Evolutionary conservation across 2,797 vertebrate genomes (phyloP).

Genomic region (Malurus leucopterus): DNA sequence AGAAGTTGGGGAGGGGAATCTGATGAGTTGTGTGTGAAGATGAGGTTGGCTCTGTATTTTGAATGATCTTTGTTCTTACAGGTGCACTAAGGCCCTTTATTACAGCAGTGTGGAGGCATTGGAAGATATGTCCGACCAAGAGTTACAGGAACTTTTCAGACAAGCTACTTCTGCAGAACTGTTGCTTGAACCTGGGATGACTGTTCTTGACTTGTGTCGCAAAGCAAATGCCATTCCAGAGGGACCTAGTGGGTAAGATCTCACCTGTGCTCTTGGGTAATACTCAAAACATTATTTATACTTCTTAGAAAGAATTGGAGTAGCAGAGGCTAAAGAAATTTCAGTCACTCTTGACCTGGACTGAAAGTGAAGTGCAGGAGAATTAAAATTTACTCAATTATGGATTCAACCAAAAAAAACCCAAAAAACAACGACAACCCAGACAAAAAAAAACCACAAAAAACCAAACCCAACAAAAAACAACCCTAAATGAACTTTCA

Average conservation of each 20-base stretch:
- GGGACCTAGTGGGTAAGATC: slow-evolving; percentile 85
- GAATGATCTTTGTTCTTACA: slow-evolving; percentile 47
- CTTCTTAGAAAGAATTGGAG: not conserved
- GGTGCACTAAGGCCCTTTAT: slow-evolving; percentile 89
- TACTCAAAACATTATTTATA: not conserved
- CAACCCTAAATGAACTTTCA: not conserved
- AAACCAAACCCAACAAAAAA: too few species aligned
- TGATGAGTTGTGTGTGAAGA: not conserved
- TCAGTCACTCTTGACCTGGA: not conserved
- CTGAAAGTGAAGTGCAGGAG: not conserved
- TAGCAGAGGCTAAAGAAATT: not conserved
- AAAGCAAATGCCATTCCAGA: slow-evolving; percentile 83
- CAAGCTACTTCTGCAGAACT: slow-evolving; percentile 89
- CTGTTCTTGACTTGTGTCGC: slow-evolving; percentile 85
- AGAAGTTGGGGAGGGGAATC: not conserved
- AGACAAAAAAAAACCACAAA: not conserved
- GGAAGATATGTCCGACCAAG: slow-evolving; percentile 89
- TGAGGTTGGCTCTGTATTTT: not conserved
- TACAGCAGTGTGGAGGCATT: slow-evolving; percentile 82
- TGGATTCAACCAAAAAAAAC: not conserved
- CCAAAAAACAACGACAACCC: too few species aligned
- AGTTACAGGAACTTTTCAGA: slow-evolving; percentile 89
- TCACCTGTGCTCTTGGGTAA: not conserved
- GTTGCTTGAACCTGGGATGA: slow-evolving; percentile 88
- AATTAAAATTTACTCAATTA: not conserved